These are phyloP conservation scores for Bos javanicus DNA, from an alignment of 2,113 vertebrate genomes.

Conservation along the genomic window DNA sequence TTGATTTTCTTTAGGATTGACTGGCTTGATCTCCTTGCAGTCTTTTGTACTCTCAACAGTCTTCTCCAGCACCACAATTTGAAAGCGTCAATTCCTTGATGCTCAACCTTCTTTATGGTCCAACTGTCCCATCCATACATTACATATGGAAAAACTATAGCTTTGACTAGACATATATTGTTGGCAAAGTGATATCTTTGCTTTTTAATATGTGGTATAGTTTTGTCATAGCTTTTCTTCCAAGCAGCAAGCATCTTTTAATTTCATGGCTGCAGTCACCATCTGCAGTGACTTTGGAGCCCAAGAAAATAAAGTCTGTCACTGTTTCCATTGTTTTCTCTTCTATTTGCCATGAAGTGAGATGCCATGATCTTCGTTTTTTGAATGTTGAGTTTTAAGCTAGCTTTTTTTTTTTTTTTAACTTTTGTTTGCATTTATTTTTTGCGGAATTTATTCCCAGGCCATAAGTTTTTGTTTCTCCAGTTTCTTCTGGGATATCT, in stretches of 20 bases:
- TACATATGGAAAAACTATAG: background rate
- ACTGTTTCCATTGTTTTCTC: background rate
- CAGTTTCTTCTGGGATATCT: background rate
- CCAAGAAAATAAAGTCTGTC: background rate
- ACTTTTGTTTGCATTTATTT: background rate
- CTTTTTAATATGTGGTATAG: background rate
- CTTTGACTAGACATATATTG: background rate
- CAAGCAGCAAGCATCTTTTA: background rate
- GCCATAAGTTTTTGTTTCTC: background rate
- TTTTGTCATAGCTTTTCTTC: background rate
- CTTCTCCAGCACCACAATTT: background rate
- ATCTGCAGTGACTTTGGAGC: background rate
- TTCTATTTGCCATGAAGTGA: background rate
- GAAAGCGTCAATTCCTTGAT: accelerated
- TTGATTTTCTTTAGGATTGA: background rate
- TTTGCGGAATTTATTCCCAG: background rate
- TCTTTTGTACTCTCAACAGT: background rate
- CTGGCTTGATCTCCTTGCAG: background rate
- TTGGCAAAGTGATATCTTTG: background rate
- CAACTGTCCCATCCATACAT: background rate
- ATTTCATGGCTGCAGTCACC: background rate
- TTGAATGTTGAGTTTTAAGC: background rate
- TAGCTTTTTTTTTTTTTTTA: background rate
- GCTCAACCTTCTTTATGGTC: background rate
- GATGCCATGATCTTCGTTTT: background rate